Evolutionary conservation across 2,797 vertebrate species (phyloP), one percentile per base, ranked within the genome.

Genomic region (Sebastes flavidus): DNA sequence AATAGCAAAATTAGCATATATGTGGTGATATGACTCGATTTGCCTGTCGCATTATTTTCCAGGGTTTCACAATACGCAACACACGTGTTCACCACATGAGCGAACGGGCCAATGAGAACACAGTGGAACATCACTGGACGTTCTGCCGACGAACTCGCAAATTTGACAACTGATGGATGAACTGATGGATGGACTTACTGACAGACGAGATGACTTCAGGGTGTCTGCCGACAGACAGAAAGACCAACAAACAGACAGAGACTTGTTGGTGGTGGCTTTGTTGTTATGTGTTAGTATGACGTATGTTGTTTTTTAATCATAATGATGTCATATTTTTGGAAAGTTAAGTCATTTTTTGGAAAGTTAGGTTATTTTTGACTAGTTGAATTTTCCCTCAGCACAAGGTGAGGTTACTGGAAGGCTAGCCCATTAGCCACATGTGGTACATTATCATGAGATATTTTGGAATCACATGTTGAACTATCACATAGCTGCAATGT

Each of bases 61-160:
- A 99, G 90, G 98, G 98, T 59, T 99, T 99, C 92, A 96, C 96
- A 0, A 98, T 99, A 89, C 96, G 97, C 77, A 98, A 98, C 81
- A 99, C 98, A 2, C 94, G 98, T 1, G 98, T 99, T 81, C 98
- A 98, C 75, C 98, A 99, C 89, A 99, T 99, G 98, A 99, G 98
- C 0, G 98, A 99, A 85, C 96, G 98, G 54, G 97, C 98, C 92
- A 99, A 99, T 2, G 98, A 99, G 80, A 99, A 99, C 95, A 99
- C 98, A 1, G 98, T 99, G 82, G 98, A 99, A 82, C 98, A 99
- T 58, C 97, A 98, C 92, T 99, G 98, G 98, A 99, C 98, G 72
- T 99, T 98, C 92, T 99, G 98, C 63, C 93, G 97, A 79, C 89
- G 96, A 84, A 96, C 96, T 59, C 95, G 92, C 82, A 98, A 98